Conservation (phyloP, 2,888 invertebrate species). For the Deroplatys truncata region DNA sequence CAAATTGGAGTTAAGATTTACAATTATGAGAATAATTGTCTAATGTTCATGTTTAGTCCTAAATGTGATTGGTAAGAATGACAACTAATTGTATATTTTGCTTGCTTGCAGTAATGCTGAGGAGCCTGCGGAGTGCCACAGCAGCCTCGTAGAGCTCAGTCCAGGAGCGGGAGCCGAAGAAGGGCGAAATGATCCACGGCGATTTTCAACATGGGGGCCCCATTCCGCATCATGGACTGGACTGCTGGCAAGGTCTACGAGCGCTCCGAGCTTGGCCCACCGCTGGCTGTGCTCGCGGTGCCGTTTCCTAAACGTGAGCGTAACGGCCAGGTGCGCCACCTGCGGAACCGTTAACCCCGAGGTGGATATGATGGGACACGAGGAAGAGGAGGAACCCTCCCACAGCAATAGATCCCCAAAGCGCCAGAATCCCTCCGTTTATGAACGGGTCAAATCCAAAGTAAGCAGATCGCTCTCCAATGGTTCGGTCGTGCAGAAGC, state of each 20-base stretch:
- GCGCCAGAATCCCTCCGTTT: constrained; percentile 47
- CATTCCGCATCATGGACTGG: neutral
- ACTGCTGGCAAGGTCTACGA: constrained; percentile 29
- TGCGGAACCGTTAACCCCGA: constrained; percentile 31
- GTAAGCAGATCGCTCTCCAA: constrained; percentile 61
- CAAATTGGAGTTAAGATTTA: no score
- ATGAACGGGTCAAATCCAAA: constrained; percentile 50
- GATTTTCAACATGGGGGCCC: constrained; percentile 24
- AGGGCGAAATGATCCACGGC: constrained; percentile 8
- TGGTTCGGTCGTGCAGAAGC: constrained; percentile 54
- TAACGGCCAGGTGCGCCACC: constrained; percentile 35
- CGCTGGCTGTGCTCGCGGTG: constrained; percentile 43
- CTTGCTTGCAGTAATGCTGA: constrained; percentile 11
- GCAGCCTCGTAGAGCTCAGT: constrained; percentile 25
- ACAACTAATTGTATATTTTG: neutral
- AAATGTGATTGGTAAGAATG: neutral
- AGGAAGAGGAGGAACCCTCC: constrained; percentile 37
- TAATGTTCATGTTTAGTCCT: no score
- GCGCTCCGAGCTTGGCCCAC: constrained; percentile 34
- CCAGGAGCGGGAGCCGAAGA: neutral
- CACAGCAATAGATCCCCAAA: constrained; percentile 46
- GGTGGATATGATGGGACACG: constrained; percentile 20
- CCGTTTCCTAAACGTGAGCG: constrained; percentile 39
- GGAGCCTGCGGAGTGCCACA: constrained; percentile 12
- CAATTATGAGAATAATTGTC: no score